A percentile compares a stretch with the other conserved stretches of the same genome.
Evolutionary conservation across 92 coral and sea anemone genomes (phyloP).

Genomic region (Plumapathes pennacea): DNA sequence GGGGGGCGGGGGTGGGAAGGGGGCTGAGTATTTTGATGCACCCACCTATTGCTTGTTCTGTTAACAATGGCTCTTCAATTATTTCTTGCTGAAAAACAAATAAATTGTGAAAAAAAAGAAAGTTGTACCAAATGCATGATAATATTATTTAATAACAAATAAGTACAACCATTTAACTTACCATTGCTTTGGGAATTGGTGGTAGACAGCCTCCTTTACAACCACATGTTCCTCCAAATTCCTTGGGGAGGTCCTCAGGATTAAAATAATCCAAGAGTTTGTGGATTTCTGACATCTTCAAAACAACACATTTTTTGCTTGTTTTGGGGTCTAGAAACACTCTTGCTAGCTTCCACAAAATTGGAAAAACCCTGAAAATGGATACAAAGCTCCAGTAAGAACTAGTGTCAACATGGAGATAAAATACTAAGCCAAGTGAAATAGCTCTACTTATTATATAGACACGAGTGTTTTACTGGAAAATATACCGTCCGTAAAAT

Average conservation of each 20-base stretch:
- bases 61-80: slow-evolving; percentile 68
- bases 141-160: not conserved
- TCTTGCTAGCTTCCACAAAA: slow-evolving; percentile 88
- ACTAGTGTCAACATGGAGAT: not conserved
- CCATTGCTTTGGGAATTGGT: slow-evolving; percentile 93
- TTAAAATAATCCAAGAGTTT: slow-evolving; percentile 80
- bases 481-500: no score
- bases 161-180: slow-evolving; percentile 16
- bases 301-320: slow-evolving; percentile 79
- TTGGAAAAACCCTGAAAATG: slow-evolving; percentile 86
- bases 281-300: slow-evolving; percentile 62
- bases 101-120: not conserved
- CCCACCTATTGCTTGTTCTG: slow-evolving; percentile 84
- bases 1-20: no score
- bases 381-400: not conserved
- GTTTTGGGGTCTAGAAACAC: slow-evolving; percentile 91
- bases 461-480: no score
- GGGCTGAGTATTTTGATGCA: not conserved
- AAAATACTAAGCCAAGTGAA: not conserved
- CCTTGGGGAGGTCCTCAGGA: slow-evolving; percentile 80
- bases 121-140: not conserved
- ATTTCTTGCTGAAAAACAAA: slow-evolving; percentile 56
- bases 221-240: slow-evolving; percentile 85
- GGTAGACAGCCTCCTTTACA: slow-evolving; percentile 91
- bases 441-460: not conserved